Conservation (phyloP, 92 coral and sea anemone species). For the Phymanthus crucifer region DNA sequence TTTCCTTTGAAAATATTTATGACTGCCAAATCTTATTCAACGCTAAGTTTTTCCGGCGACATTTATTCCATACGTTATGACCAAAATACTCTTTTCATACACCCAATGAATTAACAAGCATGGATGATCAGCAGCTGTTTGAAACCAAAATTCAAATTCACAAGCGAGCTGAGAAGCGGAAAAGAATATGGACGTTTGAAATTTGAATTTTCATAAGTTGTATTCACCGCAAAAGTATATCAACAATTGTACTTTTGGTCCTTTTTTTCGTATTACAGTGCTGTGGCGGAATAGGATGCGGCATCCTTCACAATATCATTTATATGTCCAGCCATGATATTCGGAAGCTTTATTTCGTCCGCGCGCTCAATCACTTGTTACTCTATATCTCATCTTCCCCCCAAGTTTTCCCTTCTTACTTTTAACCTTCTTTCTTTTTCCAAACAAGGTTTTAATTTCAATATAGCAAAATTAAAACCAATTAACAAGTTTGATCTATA, state of each 20-base stretch:
- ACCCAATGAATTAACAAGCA: neutral
- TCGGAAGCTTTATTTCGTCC: too few relatives aligned
- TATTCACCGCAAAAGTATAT: neutral
- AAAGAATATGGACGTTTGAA: neutral
- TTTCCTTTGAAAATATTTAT: constrained; percentile 3
- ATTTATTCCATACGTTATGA: neutral
- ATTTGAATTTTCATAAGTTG: neutral
- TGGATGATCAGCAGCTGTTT: neutral
- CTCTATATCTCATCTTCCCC: neutral
- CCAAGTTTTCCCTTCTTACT: neutral
- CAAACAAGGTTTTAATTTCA: neutral
- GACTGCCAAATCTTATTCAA: constrained; percentile 19
- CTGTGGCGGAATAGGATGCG: neutral
- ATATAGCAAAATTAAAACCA: too few relatives aligned
- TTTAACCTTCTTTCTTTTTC: neutral
- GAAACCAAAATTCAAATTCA: neutral
- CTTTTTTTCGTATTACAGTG: neutral
- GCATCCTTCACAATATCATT: neutral
- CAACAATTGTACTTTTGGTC: neutral
- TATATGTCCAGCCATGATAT: too few relatives aligned
- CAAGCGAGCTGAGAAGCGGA: neutral
- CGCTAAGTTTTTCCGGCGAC: constrained; percentile 24
- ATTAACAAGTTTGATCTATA: neutral
- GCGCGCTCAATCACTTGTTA: neutral
- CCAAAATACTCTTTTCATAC: constrained; percentile 9